A percentile compares a stretch with the other conserved stretches of the same genome.
Evolutionary conservation across 35 echinoderm and acorn worm species (phyloP).

Genomic region (Holothuria glaberrima): DNA sequence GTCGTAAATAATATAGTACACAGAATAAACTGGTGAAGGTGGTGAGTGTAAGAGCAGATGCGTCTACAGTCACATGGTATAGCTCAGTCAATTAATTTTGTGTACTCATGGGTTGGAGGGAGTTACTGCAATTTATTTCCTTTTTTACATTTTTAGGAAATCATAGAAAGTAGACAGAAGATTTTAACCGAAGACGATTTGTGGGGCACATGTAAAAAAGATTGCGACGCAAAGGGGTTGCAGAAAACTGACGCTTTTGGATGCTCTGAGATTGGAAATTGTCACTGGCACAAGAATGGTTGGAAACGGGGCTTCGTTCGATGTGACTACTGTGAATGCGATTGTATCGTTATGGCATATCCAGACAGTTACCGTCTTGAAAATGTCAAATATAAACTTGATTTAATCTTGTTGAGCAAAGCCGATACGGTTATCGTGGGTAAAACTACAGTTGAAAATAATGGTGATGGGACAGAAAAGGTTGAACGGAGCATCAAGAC

Average conservation of each 20-base stretch:
- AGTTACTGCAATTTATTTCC: too few relatives aligned
- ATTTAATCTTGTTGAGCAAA: neutral
- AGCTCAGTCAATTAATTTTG: too few relatives aligned
- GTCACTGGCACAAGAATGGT: neutral
- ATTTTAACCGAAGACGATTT: neutral
- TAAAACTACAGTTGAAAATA: neutral
- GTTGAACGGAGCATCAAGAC: neutral
- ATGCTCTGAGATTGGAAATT: neutral
- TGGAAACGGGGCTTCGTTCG: neutral
- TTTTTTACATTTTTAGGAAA: too few relatives aligned
- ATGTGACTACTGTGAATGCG: slow-evolving; percentile 15
- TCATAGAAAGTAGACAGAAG: too few relatives aligned
- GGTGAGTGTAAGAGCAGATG: too few relatives aligned
- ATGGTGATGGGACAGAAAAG: neutral
- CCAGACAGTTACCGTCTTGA: neutral
- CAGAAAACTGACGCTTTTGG: neutral
- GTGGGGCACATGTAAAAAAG: neutral
- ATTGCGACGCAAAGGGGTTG: neutral
- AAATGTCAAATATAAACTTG: neutral
- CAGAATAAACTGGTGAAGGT: too few relatives aligned
- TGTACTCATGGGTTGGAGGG: too few relatives aligned
- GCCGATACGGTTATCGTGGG: neutral
- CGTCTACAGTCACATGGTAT: too few relatives aligned
- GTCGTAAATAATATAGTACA: too few relatives aligned
- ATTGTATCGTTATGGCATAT: neutral